A percentile compares a stretch with the other conserved stretches of the same genome.
These are phyloP conservation scores for Ametastegia equiseti DNA, from an alignment of 2,888 invertebrate species.

Conservation along the genomic window DNA sequence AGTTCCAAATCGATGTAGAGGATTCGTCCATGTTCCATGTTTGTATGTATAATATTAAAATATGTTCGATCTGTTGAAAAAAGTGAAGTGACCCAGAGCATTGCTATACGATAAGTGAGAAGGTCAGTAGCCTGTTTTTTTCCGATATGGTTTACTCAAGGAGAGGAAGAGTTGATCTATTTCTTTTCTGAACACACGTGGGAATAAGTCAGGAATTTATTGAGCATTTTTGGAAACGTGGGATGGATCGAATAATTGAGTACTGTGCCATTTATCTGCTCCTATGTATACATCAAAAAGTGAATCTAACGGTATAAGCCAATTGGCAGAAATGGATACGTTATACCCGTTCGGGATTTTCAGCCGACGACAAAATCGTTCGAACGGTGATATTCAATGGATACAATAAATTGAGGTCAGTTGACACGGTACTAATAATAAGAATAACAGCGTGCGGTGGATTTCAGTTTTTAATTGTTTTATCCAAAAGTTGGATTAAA, in stretches of 20 bases:
- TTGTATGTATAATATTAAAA: not conserved
- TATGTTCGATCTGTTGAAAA: not conserved
- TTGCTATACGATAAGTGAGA: not conserved
- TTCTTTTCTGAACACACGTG: not conserved
- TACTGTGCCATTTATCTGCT: not conserved
- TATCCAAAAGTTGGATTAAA: not conserved
- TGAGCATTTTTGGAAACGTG: too few species aligned
- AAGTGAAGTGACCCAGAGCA: not conserved
- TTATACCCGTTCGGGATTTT: too few species aligned
- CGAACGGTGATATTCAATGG: not conserved
- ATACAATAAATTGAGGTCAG: not conserved
- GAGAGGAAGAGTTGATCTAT: not conserved
- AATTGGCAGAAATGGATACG: not conserved
- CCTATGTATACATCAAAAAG: not conserved
- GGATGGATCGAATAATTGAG: not conserved
- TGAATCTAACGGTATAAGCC: not conserved
- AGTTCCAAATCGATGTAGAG: not conserved
- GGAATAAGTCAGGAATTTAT: too few species aligned
- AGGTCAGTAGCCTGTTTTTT: not conserved
- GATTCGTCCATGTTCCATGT: not conserved
- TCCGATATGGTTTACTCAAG: not conserved
- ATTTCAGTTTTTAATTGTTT: not conserved
- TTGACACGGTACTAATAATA: not conserved
- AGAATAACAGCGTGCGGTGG: not conserved
- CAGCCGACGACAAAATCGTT: too few species aligned